Conservation (phyloP, 2,888 invertebrate species). For the Autographa gamma region DNA sequence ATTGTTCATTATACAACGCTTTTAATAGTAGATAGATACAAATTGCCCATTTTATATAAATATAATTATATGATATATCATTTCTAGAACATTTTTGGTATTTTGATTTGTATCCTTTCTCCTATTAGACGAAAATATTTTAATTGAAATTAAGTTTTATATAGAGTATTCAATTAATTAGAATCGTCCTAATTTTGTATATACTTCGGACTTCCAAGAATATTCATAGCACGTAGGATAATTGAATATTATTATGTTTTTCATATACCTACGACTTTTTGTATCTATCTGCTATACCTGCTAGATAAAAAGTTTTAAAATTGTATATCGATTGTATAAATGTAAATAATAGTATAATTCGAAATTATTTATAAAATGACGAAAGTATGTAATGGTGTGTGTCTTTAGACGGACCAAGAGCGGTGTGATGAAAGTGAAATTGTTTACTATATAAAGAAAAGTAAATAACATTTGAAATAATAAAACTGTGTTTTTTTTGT, state of each 20-base stretch:
- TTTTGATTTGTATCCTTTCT: no score
- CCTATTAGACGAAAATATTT: not conserved
- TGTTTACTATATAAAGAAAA: slow-evolving; percentile 56
- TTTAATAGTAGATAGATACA: slow-evolving; percentile 31
- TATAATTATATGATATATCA: no score
- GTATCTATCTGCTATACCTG: slow-evolving; percentile 32
- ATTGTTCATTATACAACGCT: slow-evolving; percentile 24
- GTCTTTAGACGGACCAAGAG: slow-evolving; percentile 78
- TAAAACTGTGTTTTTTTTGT: slow-evolving; percentile 55
- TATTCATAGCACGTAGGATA: not conserved
- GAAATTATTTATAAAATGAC: slow-evolving; percentile 54
- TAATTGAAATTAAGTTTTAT: not conserved
- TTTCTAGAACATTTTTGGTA: no score
- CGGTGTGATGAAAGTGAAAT: slow-evolving; percentile 56
- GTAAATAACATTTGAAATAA: slow-evolving; percentile 74
- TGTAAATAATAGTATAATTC: slow-evolving; percentile 64
- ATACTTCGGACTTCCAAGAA: not conserved
- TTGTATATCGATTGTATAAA: slow-evolving; percentile 61
- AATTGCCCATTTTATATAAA: not conserved
- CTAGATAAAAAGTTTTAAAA: slow-evolving; percentile 48
- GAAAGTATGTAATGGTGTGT: slow-evolving; percentile 54
- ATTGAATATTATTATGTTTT: no score
- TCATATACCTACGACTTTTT: not conserved
- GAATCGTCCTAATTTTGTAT: not conserved
- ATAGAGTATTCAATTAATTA: not conserved